Evolutionary conservation across 64 coral and sea anemone genomes (phyloP).

Genomic region (Orbicella faveolata): DNA sequence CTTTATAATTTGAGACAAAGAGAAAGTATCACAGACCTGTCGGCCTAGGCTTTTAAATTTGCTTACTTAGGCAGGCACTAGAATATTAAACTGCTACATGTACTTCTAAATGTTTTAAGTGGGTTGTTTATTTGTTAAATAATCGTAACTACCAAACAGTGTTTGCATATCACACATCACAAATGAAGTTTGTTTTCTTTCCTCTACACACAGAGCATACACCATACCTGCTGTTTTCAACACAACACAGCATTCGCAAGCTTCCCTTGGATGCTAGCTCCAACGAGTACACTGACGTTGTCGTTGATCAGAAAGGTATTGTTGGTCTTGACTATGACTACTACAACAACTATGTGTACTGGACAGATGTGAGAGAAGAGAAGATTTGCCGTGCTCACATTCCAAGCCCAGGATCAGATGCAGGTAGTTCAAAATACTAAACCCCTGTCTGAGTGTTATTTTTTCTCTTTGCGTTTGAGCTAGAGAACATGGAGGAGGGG

Average conservation of each 20-base stretch:
- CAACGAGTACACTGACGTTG: slow-evolving; percentile 14
- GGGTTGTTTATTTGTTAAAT: background rate
- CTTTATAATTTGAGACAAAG: background rate
- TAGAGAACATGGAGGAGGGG: too few relatives aligned
- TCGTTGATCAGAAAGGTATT: slow-evolving; percentile 42
- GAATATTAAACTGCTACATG: too few relatives aligned
- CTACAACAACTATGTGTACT: slow-evolving; percentile 57
- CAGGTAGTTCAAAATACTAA: background rate
- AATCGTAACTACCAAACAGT: background rate
- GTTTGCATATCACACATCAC: background rate
- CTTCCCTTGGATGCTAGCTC: slow-evolving; percentile 21
- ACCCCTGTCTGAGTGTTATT: background rate
- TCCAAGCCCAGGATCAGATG: background rate
- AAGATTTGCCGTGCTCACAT: slow-evolving; percentile 66
- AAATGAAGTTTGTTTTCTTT: background rate
- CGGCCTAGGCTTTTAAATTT: too few relatives aligned
- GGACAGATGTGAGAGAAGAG: slow-evolving; percentile 57
- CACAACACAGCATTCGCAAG: slow-evolving; percentile 64
- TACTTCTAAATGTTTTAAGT: background rate
- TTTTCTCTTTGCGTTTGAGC: too few relatives aligned
- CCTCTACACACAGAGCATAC: slow-evolving; percentile 4
- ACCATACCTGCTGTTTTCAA: slow-evolving; percentile 70
- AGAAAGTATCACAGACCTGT: too few relatives aligned
- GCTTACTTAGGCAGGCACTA: too few relatives aligned
- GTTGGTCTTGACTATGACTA: slow-evolving; percentile 74